Evolutionary conservation across 1,140 invertebrate genomes (phyloP).

Genomic region (Zophobas atratus): DNA sequence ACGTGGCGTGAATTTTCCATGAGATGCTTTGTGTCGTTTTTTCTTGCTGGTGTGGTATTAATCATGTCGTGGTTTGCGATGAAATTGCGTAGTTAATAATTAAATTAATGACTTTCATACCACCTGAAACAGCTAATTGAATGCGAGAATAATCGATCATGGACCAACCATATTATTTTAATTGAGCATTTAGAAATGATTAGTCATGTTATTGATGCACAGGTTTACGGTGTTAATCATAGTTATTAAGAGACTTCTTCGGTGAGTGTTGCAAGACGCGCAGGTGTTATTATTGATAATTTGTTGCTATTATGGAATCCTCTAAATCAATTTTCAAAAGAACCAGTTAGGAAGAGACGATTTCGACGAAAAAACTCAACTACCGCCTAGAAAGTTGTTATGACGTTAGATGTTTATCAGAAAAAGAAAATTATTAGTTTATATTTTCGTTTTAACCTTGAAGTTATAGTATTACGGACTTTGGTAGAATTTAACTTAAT

Average conservation of each 20-base stretch:
- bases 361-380: constrained; percentile 15
- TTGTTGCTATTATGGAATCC: constrained; percentile 35
- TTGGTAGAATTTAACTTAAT: too few relatives aligned
- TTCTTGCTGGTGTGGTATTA: constrained; percentile 18
- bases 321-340: constrained; percentile 36
- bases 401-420: constrained; percentile 16
- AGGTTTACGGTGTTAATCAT: constrained; percentile 16
- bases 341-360: constrained; percentile 13
- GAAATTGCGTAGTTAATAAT: constrained; percentile 27
- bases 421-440: constrained; percentile 21
- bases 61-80: constrained; percentile 27
- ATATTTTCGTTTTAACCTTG: background rate
- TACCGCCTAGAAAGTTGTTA: constrained; percentile 1
- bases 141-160: constrained; percentile 28
- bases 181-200: constrained; percentile 42
- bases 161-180: constrained; percentile 31
- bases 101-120: constrained; percentile 40
- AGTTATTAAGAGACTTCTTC: constrained; percentile 41
- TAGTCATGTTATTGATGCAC: constrained; percentile 35
- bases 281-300: constrained; percentile 41
- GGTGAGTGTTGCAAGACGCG: constrained; percentile 29
- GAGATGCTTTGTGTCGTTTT: constrained; percentile 8
- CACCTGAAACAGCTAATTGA: constrained; percentile 33
- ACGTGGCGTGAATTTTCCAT: constrained; percentile 11
- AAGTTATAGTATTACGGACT: background rate